Conservation (phyloP, 1,140 invertebrate species). For the Polypedilum pembai region DNA sequence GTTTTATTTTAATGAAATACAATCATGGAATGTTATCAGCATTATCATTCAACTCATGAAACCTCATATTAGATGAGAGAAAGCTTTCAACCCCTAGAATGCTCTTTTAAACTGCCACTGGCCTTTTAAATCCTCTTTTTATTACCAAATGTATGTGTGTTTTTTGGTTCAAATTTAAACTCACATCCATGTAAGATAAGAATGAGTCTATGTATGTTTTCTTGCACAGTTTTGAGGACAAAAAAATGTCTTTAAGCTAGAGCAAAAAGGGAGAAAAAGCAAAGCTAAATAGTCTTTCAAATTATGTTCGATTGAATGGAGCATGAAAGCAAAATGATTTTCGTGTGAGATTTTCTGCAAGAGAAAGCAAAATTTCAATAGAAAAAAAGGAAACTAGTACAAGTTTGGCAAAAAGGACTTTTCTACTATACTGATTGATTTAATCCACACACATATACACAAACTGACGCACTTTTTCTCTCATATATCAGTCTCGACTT, state of each 20-base stretch:
- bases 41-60: neutral
- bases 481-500: neutral
- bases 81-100: neutral
- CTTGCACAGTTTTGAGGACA: neutral
- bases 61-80: neutral
- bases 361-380: neutral
- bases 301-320: neutral
- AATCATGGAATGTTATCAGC: neutral
- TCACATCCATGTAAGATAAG: neutral
- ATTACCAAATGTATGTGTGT: neutral
- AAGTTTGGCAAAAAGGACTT: neutral
- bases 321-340: slow-evolving; percentile 12
- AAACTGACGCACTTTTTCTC: neutral
- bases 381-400: neutral
- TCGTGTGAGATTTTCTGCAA: slow-evolving; percentile 16
- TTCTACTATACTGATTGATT: slow-evolving; percentile 21
- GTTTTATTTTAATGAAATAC: neutral
- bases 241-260: neutral
- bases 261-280: too few relatives aligned
- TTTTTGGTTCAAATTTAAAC: neutral
- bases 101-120: neutral
- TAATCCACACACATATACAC: neutral
- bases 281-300: neutral
- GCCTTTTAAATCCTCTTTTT: neutral
- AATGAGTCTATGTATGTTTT: neutral